Evolutionary conservation across 2,797 vertebrate species (phyloP).

Genomic region (Coregonus suidteri): DNA sequence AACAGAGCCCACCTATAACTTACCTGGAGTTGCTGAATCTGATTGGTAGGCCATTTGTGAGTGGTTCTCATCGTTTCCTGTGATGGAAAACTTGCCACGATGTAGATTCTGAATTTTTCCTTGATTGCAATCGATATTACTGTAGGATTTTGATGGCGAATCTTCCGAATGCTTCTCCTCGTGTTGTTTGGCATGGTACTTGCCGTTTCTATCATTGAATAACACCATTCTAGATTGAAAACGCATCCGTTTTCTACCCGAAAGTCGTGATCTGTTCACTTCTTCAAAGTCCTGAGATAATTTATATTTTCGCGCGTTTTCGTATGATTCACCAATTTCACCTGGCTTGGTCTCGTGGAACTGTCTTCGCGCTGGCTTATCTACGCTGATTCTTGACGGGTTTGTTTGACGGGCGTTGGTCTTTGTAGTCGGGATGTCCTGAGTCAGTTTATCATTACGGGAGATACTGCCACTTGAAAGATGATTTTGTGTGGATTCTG

Average conservation of each 20-base stretch:
- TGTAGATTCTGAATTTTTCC: conserved; percentile 20
- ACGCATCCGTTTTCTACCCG: background rate
- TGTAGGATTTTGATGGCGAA: rapidly evolving
- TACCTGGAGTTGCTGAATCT: conserved; percentile 47
- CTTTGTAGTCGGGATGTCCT: background rate
- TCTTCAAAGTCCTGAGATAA: rapidly evolving
- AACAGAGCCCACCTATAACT: background rate
- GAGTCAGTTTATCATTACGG: background rate
- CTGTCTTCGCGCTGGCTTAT: background rate
- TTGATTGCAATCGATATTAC: conserved; percentile 19
- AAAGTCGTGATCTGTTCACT: background rate
- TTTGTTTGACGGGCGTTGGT: background rate
- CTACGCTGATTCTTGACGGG: background rate
- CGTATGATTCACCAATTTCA: too few relatives aligned
- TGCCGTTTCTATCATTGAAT: background rate
- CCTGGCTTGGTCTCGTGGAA: background rate
- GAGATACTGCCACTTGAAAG: background rate
- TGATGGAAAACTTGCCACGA: conserved; percentile 43
- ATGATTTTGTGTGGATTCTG: background rate
- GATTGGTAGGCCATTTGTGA: conserved; percentile 20
- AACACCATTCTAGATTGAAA: background rate
- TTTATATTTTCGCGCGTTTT: background rate
- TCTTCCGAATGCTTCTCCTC: background rate
- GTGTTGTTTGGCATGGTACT: background rate
- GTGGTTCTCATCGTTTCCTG: conserved; percentile 19